Evolutionary conservation across 2,797 vertebrate genomes (phyloP).

Genomic region (Cyclura pinguis): DNA sequence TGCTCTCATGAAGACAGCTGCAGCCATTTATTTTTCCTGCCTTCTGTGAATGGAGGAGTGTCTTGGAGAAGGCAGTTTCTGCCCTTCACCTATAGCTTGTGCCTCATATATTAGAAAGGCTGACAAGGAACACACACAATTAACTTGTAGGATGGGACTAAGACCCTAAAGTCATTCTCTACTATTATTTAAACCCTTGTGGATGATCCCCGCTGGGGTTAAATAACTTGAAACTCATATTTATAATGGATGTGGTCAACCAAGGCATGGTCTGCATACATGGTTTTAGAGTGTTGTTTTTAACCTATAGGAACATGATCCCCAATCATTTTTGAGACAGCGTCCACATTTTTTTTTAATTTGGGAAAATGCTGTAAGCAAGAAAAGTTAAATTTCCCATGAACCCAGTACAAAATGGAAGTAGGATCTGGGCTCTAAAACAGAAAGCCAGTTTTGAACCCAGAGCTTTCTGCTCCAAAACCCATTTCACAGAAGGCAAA

Average conservation of each 20-base stretch:
- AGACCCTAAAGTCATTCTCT: neutral
- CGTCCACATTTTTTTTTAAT: too few relatives aligned
- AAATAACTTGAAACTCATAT: neutral
- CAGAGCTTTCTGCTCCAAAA: too few relatives aligned
- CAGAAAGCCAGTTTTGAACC: too few relatives aligned
- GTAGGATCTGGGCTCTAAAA: too few relatives aligned
- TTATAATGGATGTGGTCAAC: neutral
- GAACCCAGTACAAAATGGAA: too few relatives aligned
- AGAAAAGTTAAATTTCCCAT: too few relatives aligned
- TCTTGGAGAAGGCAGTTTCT: neutral
- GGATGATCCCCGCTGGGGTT: neutral
- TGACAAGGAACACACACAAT: neutral
- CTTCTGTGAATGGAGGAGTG: neutral
- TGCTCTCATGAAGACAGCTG: neutral
- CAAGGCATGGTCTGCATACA: neutral
- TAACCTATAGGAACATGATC: too few relatives aligned
- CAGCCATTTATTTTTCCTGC: neutral
- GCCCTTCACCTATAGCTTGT: neutral
- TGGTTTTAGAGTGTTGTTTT: neutral
- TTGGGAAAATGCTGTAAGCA: too few relatives aligned
- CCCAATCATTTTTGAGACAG: too few relatives aligned
- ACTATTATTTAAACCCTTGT: neutral
- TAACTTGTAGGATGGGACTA: neutral
- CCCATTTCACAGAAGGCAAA: too few relatives aligned
- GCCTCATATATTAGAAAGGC: neutral